Evolutionary conservation across 2,113 vertebrate genomes (phyloP), one percentile per base, ranked within the genome.

Genomic region (Cynoglossus semilaevis): DNA sequence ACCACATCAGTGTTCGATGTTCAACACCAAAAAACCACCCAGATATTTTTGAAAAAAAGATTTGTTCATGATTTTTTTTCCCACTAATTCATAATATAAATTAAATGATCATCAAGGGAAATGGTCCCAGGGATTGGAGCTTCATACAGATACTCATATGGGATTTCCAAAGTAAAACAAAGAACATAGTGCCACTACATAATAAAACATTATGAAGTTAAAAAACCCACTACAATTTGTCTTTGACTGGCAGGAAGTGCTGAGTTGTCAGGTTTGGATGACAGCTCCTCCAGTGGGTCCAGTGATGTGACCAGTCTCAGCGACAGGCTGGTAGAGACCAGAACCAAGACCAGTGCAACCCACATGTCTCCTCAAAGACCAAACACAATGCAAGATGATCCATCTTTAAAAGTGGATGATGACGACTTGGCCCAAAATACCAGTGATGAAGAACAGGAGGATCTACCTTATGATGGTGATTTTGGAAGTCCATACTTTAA

Each of bases 401-500:
- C 29, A 3, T 47, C 56, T 1, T 16, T 22, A 43, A 62, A 68
- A 63, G 77, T 70, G 7, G 17, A 63, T 14, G 6, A 55, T 8
- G 72, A 78, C 22, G 84, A 87, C 51, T 40, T 56, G 15, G 85
- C 80, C 58, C 84, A 82, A 59, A 55, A 88, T 22, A 88, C 73
- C 22, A 93, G 89, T 15, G 92, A 88, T 7, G 90, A 92, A 54
- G 92, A 93, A 11, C 91, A 93, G 36, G 91, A 94, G 8, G 90
- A 94, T 2, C 82, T 95, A n/a, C 91, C 92, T 41, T 92, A 85
- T 10, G 91, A 94, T 63, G 86, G 65, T 2, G 72, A 76, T 1
- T 38, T 75, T 9, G 72, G 62, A 22, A 84, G 74, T 40, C 44
- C 40, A 18, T 81, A 80, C 64, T 76, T 81, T 43, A 62, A 81